These are phyloP conservation scores for Lordiphosa andalusiaca DNA, from an alignment of 2,888 invertebrate species.

Conservation along the genomic window DNA sequence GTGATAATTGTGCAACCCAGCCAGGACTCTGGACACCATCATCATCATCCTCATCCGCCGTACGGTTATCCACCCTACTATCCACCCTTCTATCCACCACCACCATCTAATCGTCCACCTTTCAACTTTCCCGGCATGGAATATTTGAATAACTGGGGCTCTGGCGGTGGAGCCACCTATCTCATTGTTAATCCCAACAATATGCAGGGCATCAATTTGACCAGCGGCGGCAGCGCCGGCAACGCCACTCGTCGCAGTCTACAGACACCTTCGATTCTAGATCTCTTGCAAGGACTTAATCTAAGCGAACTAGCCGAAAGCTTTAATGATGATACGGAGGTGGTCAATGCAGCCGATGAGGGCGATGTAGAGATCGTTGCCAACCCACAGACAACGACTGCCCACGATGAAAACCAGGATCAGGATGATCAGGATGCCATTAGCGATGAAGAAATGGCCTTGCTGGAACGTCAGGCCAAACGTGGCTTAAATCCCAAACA, in stretches of 20 bases:
- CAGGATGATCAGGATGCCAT: constrained; percentile 31
- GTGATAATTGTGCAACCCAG: constrained; percentile 35
- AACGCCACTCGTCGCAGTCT: constrained; percentile 17
- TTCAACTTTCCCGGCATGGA: constrained; percentile 16
- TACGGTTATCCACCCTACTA: constrained; percentile 19
- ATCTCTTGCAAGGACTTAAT: constrained; percentile 30
- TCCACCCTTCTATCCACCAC: constrained; percentile 25
- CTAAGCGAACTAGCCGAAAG: constrained; percentile 24
- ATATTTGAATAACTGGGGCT: not conserved
- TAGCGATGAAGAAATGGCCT: constrained; percentile 40
- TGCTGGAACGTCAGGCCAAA: constrained; percentile 50
- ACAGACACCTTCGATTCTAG: constrained; percentile 26
- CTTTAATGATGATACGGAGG: constrained; percentile 39
- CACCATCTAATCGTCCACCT: constrained; percentile 13
- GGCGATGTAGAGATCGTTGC: not conserved
- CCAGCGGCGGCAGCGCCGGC: not conserved
- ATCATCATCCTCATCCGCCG: constrained; percentile 16
- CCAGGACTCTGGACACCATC: constrained; percentile 14
- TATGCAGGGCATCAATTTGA: constrained; percentile 28
- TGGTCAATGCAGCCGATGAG: constrained; percentile 18
- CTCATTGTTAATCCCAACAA: constrained; percentile 53
- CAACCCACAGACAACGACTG: not conserved
- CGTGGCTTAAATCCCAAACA: constrained; percentile 45
- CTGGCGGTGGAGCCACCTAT: constrained; percentile 12
- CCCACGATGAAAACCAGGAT: constrained; percentile 2